phyloP scores from a whole-genome alignment of 2,113 vertebrate genomes.

The Donacobius atricapilla region DNA sequence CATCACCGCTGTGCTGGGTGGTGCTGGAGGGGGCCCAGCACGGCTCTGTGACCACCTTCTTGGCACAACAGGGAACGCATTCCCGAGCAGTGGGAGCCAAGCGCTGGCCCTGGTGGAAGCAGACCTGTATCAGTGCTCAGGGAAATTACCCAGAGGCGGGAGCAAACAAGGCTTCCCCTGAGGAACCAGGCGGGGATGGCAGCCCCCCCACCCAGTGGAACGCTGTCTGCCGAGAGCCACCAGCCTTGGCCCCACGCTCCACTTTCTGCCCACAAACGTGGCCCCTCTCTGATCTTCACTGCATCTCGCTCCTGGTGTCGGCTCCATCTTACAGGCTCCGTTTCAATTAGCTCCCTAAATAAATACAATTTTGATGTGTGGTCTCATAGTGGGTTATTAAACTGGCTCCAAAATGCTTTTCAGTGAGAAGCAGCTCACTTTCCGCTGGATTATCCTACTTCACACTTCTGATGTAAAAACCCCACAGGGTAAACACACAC shows the following conservation, averaged over 20 bases:
- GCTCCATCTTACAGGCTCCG: constrained; percentile 10
- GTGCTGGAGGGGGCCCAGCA: rapidly evolving
- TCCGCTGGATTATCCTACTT: neutral
- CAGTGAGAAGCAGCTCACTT: neutral
- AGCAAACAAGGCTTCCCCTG: neutral
- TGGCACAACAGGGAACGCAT: rapidly evolving
- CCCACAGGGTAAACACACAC: neutral
- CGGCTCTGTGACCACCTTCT: rapidly evolving
- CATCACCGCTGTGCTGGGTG: rapidly evolving
- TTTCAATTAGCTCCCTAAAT: constrained; percentile 42
- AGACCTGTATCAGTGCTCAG: neutral
- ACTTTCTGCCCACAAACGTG: neutral
- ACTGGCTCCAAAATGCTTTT: constrained; percentile 36
- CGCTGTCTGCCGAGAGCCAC: neutral
- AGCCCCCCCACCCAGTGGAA: neutral
- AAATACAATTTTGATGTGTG: constrained; percentile 42
- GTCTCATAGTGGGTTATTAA: constrained; percentile 26
- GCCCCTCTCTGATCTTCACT: neutral
- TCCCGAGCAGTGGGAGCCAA: rapidly evolving
- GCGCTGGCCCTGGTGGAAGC: neutral
- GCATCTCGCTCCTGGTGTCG: neutral
- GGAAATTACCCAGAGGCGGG: neutral
- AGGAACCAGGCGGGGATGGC: neutral
- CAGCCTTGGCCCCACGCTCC: neutral
- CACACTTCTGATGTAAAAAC: constrained; percentile 32